Conservation (phyloP, 1,140 invertebrate species). For the Hyles euphorbiae region DNA sequence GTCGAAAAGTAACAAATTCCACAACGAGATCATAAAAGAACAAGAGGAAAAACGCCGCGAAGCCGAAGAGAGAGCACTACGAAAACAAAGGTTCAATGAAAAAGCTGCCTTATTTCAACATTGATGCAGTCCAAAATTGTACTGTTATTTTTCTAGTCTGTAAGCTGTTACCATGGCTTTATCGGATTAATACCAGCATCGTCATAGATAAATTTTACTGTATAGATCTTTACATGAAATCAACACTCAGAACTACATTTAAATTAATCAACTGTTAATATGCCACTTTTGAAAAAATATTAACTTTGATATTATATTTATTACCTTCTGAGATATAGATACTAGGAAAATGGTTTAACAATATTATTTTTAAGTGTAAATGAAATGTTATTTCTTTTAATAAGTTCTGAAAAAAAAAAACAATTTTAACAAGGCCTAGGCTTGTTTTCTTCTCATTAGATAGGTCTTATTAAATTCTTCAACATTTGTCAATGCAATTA, state of each 20-base stretch:
- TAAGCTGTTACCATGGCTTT: conserved; percentile 71
- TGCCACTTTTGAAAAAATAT: not conserved
- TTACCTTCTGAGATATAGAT: not conserved
- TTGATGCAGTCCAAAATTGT: conserved; percentile 33
- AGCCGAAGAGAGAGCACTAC: conserved; percentile 85
- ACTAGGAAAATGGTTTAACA: not conserved
- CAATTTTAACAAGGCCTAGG: no score
- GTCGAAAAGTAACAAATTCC: conserved; percentile 87
- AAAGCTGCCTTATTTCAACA: conserved; percentile 87
- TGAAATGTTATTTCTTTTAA: no score
- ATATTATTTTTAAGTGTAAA: no score
- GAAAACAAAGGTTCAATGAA: conserved; percentile 87
- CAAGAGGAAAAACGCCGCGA: conserved; percentile 88
- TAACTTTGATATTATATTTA: not conserved
- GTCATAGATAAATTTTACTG: no score
- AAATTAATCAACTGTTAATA: not conserved
- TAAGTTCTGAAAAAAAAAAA: no score
- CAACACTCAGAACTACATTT: not conserved
- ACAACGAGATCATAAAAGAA: conserved; percentile 90
- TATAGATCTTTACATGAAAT: no score
- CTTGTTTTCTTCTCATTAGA: no score
- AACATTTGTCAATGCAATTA: no score
- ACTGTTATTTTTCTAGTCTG: conserved; percentile 59
- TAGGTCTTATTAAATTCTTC: no score
- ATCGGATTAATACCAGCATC: conserved; percentile 4